Percentiles rank a stretch among this genome's conserved stretches.
Conservation (phyloP, 2,888 invertebrate species). For the Calephelis perditalis region DNA sequence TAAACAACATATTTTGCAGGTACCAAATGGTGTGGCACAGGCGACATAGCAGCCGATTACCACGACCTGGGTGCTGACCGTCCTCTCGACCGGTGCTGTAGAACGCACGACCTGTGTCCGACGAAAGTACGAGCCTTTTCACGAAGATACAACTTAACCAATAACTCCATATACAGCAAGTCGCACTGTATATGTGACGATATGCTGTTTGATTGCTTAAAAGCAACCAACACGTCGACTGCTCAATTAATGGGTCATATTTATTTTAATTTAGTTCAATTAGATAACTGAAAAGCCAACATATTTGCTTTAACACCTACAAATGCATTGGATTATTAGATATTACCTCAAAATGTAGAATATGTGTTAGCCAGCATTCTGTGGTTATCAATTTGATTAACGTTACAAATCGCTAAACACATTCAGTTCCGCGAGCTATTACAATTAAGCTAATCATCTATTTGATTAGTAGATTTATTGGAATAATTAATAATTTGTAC, state of each 20-base stretch:
- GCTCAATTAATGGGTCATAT: conserved; percentile 89
- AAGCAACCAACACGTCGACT: conserved; percentile 83
- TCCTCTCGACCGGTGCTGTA: conserved; percentile 89
- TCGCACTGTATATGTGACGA: conserved; percentile 94
- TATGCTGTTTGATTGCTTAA: conserved; percentile 88
- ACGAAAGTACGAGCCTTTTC: conserved; percentile 85
- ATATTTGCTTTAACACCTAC: too few relatives aligned
- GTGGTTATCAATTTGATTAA: too few relatives aligned
- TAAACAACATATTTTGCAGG: conserved; percentile 68
- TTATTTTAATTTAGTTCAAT: conserved; percentile 81
- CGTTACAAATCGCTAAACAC: too few relatives aligned
- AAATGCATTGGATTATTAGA: too few relatives aligned
- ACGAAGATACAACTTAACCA: conserved; percentile 88
- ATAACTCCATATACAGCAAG: conserved; percentile 90
- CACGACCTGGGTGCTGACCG: conserved; percentile 88
- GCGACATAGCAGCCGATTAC: conserved; percentile 90
- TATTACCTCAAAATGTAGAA: too few relatives aligned
- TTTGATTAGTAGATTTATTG: too few relatives aligned
- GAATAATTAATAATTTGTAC: too few relatives aligned
- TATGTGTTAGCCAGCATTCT: too few relatives aligned
- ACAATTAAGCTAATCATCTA: too few relatives aligned
- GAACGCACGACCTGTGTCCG: conserved; percentile 94
- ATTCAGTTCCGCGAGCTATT: too few relatives aligned
- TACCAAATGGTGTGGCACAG: conserved; percentile 95
- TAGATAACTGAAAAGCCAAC: too few relatives aligned